Evolutionary conservation across 2,888 invertebrate genomes (phyloP), one percentile per base, ranked within the genome.

Genomic region (Scelioninae gen. 1): DNA sequence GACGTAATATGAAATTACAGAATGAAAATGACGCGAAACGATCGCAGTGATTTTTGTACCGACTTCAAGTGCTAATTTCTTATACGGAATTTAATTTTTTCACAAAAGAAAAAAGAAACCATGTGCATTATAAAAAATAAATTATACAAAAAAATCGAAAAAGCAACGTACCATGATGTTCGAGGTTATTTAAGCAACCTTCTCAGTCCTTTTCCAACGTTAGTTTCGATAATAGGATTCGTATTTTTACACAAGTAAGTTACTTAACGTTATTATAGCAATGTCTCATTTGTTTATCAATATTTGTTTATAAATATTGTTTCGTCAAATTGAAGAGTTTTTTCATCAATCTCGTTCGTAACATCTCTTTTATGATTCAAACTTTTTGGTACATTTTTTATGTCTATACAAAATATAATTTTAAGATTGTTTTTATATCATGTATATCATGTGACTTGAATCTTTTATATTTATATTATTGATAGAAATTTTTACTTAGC

Each of bases 91-190:
- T 92, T 92, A 92, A 92, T 92, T 92, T 92, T 92, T 92, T 92
- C 92, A 92, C 92, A 91, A 91, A 92, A 92, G n/a, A n/a, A n/a
- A n/a, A n/a, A n/a, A n/a, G n/a, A n/a, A n/a, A n/a, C 68, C 90
- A 92, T 92, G 91, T 92, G 92, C 92, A 92, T 92, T 92, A 91
- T 90, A 91, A 92, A 91, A 92, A 92, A 92, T 91, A 92, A 92
- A 91, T 87, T 83, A 89, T 88, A 87, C 88, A 92, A 92, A 92
- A 92, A 92, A 92, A 92, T 90, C 87, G 90, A 88, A 92, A 92
- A 91, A 92, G 72, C 82, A 82, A 82, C 55, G 51, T 56, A 82
- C 71, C 31, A 51, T 10, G 47, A 51, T 72, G 66, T 72, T 56
- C 23, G 23, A 71, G 8, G 10, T 77, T 58, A 60, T 77, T 62